Evolutionary conservation across 2,797 vertebrate species (phyloP), one percentile per base, ranked within the genome.

Genomic region (Lerista edwardsae): DNA sequence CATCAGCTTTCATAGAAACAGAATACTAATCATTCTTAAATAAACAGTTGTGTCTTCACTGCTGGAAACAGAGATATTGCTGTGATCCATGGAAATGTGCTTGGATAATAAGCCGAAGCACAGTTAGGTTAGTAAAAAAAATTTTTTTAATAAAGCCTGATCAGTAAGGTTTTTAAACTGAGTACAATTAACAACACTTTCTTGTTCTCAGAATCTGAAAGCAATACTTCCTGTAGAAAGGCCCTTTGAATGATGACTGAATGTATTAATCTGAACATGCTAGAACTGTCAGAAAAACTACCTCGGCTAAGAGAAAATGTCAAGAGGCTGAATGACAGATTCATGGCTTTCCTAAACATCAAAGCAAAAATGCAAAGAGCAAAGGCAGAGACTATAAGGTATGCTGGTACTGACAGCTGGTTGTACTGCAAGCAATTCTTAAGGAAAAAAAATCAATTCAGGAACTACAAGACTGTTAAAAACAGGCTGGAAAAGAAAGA

Each of bases 251-350:
- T 51, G 44, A 76, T 83, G 51, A 27, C 17, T 34, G 64, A 59
- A 67, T 36, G 65, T 67, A n/a, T 57, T 57, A 57, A 75, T 83
- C 31, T 76, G 79, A 59, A 44, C 39, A 21, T 71, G 34, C 44
- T 76, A 83, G 64, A 83, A 57, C 62, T 83, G 44, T 83, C 73
- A 67, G 34, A 75, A 67, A 75, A 83, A 83, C 47, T 75, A 64
- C 47, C 41, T 57, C 61, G 67, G 27, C 51, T 75, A 57, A 83
- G 44, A 83, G 31, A 74, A 75, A 75, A 67, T 39, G 36, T 75
- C 62, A 68, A 83, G 47, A 83, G 76, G 76, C 41, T 82, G 80
- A 82, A 74, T 64, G n/a, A 47, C 69, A 83, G 73, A 57, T 67
- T 55, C n/a, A 67, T 67, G 10, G 34, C 47, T 83, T 75, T 75